Base-by-base conservation (phyloP, 2,888 invertebrate species). In the Augiades crinisus region DNA sequence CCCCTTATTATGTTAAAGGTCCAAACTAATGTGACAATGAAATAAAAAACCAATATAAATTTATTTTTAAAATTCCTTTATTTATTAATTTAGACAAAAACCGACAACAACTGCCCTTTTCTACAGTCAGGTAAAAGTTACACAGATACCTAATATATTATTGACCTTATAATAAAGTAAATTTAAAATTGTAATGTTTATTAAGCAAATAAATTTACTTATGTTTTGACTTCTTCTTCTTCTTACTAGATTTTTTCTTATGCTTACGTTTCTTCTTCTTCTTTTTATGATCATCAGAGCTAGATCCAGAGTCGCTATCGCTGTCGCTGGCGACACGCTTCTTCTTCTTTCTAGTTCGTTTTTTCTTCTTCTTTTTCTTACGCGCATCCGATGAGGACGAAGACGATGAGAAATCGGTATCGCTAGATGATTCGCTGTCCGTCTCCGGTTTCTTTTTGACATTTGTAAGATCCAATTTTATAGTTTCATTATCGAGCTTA, bases 201-300 rank as follows among this genome's bases (percentile, higher is more conserved):
- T 27, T 49, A 5, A 45, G 8, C 17, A 27, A 43, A 53, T 22
- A 30, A 33, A 56, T 53, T 72, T 78, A 87, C 77, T 88, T 88
- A 74, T 88, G 86, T 67, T 88, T 89, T 57, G 92, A 91, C 77
- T 94, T 94, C 75, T 94, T 95, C 82, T 93, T 94, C 75, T 94
- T 95, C 72, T 93, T 94, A 63, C 91, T 89, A 17, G 92, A 91
- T 65, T 92, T 93, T 65, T 92, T 94, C 84, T 92, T 94, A 75
- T 92, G 93, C 64, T 93, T 92, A 59, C 91, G 92, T 70, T 93
- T 93, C 72, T 93, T 94, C 63, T 92, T 92, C 72, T 93, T 93
- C 61, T 93, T 91, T 67, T 92, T 91, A 61, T 91, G 92, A 52
- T 92, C 92, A 53, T 92, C 93, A 3, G 92, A 92, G 64, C 92